phyloP scores from a whole-genome alignment of 2,113 vertebrate genomes.

The Gasterosteus nipponicus region DNA sequence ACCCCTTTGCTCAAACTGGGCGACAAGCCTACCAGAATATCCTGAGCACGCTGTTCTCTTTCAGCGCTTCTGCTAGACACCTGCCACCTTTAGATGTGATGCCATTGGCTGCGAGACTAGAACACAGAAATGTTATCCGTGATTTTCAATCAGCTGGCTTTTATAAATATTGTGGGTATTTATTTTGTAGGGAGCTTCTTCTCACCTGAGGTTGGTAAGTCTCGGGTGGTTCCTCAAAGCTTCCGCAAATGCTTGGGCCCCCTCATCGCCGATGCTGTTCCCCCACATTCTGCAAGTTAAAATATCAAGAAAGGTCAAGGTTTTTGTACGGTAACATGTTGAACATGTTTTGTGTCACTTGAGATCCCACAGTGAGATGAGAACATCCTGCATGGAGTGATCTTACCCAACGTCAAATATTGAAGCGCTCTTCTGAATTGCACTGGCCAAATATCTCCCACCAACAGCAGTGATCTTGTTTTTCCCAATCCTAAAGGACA shows the following conservation, averaged over 20 bases:
- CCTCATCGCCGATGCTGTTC: conserved; percentile 90
- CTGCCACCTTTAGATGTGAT: conserved; percentile 89
- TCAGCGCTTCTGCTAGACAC: conserved; percentile 86
- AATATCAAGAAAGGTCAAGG: background rate
- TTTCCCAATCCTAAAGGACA: conserved; percentile 85
- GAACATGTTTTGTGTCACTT: background rate
- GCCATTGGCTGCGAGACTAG: conserved; percentile 89
- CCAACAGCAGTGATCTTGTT: conserved; percentile 90
- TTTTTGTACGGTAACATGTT: too few species aligned
- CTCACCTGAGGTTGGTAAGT: conserved; percentile 88
- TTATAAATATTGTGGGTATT: too few species aligned
- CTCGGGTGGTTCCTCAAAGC: conserved; percentile 88
- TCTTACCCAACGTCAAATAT: conserved; percentile 91
- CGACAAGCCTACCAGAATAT: conserved; percentile 88
- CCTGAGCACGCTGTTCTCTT: conserved; percentile 82
- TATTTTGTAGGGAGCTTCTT: background rate
- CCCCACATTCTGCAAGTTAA: conserved; percentile 92
- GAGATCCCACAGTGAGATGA: background rate
- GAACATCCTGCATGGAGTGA: background rate
- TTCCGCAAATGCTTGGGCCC: conserved; percentile 90
- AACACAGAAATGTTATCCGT: background rate
- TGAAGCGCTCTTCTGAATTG: conserved; percentile 87
- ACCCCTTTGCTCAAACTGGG: background rate
- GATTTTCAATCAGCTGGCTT: background rate
- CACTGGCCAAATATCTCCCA: conserved; percentile 85